Conservation (phyloP, 1,140 invertebrate species). For the Zaprionus ghesquierei region DNA sequence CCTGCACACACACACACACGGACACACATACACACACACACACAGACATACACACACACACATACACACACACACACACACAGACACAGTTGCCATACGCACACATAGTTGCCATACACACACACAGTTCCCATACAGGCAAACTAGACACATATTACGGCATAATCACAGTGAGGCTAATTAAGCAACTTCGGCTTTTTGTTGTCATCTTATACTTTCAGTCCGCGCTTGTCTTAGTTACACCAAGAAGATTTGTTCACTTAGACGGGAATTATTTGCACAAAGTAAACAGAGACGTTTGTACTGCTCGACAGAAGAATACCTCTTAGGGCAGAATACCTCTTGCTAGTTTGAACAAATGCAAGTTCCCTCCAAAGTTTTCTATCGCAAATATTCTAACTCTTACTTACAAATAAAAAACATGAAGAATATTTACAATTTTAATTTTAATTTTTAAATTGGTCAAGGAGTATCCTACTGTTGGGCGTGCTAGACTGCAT, state of each 20-base stretch:
- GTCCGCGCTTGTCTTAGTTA: background rate
- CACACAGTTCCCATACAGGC: background rate
- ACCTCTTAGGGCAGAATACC: background rate
- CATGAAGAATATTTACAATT: no score
- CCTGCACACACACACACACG: background rate
- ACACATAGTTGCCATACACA: no score
- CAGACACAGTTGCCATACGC: no score
- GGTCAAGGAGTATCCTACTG: no score
- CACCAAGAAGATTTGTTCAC: background rate
- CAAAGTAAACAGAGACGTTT: background rate
- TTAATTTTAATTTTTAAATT: no score
- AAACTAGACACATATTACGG: background rate
- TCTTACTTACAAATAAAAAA: no score
- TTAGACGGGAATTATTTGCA: background rate
- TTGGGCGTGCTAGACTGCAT: no score
- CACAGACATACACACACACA: conserved; percentile 1
- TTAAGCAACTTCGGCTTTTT: conserved; percentile 43
- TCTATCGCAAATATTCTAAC: no score
- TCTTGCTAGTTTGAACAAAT: no score
- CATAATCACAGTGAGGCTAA: conserved; percentile 45
- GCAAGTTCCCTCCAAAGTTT: no score
- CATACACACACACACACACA: no score
- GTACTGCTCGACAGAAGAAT: background rate
- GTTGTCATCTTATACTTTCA: conserved; percentile 2
- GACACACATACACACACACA: background rate